phyloP scores from a whole-genome alignment of 2,797 vertebrate species.

The Cheirogaleus major region DNA sequence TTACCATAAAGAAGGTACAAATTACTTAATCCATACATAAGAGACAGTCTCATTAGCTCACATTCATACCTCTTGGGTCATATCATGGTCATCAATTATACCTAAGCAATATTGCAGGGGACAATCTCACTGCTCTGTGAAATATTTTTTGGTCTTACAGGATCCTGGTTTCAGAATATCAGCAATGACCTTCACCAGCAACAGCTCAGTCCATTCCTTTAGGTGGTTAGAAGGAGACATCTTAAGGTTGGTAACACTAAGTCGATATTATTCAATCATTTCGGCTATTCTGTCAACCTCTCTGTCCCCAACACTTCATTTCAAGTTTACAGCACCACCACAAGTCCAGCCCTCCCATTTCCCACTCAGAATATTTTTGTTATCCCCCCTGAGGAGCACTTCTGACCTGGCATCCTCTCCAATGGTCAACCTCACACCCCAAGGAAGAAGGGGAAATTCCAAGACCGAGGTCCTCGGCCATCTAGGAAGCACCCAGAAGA shows the following conservation, averaged over 20 bases:
- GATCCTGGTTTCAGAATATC: background rate
- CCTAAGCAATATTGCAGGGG: background rate
- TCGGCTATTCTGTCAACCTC: background rate
- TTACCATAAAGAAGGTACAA: background rate
- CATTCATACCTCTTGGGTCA: background rate
- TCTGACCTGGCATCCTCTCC: background rate
- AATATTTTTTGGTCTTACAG: background rate
- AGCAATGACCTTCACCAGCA: background rate
- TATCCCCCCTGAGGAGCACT: background rate
- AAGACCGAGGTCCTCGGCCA: background rate
- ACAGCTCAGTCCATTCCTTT: background rate
- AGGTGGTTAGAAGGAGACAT: background rate
- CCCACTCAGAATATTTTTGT: background rate
- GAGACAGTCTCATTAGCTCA: background rate
- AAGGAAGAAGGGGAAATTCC: conserved; percentile 25
- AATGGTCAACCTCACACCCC: background rate
- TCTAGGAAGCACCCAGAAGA: background rate
- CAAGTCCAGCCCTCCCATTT: background rate
- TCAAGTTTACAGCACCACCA: background rate
- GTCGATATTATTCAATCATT: background rate
- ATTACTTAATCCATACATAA: background rate
- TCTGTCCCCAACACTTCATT: background rate
- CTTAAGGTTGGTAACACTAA: background rate
- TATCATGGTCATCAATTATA: background rate
- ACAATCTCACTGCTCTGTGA: background rate